phyloP scores from a whole-genome alignment of 2,113 vertebrate species.

The Salvelinus namaycush region DNA sequence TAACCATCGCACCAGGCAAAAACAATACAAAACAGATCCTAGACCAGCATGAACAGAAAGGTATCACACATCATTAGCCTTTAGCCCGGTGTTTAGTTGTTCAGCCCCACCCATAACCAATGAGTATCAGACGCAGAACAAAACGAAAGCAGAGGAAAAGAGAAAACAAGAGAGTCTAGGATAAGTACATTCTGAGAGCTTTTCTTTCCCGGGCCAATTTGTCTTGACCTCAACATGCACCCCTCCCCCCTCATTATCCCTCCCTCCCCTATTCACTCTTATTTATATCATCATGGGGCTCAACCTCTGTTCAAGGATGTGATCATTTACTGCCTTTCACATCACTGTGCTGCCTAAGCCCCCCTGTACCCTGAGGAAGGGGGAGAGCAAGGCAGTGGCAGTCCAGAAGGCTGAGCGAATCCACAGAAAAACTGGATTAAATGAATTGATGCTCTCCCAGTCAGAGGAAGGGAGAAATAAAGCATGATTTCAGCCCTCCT shows the following conservation, averaged over 20 bases:
- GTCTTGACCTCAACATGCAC: constrained; percentile 59
- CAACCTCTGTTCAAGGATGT: constrained; percentile 64
- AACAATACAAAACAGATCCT: neutral
- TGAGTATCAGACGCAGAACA: neutral
- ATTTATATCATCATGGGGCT: constrained; percentile 63
- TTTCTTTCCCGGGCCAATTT: constrained; percentile 35
- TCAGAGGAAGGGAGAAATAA: constrained; percentile 62
- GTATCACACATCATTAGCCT: too few species aligned
- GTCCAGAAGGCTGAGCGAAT: constrained; percentile 71
- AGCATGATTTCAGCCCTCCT: constrained; percentile 77
- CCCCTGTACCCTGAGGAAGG: constrained; percentile 62
- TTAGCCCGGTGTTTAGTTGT: neutral
- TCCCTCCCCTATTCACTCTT: constrained; percentile 22
- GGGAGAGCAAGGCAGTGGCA: constrained; percentile 46
- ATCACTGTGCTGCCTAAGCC: constrained; percentile 15
- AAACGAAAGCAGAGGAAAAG: neutral
- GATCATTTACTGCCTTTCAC: constrained; percentile 66
- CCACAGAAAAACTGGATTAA: constrained; percentile 79
- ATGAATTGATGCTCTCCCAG: constrained; percentile 76
- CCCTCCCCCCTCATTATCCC: too few species aligned
- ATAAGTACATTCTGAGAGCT: constrained; percentile 20
- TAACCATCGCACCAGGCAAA: neutral
- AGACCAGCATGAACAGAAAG: neutral
- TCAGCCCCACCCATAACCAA: neutral
- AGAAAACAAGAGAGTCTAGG: neutral